A percentile compares a stretch with the other conserved stretches of the same genome.
Evolutionary conservation across 2,888 invertebrate genomes (phyloP).

Genomic region (Cephus pulcher): DNA sequence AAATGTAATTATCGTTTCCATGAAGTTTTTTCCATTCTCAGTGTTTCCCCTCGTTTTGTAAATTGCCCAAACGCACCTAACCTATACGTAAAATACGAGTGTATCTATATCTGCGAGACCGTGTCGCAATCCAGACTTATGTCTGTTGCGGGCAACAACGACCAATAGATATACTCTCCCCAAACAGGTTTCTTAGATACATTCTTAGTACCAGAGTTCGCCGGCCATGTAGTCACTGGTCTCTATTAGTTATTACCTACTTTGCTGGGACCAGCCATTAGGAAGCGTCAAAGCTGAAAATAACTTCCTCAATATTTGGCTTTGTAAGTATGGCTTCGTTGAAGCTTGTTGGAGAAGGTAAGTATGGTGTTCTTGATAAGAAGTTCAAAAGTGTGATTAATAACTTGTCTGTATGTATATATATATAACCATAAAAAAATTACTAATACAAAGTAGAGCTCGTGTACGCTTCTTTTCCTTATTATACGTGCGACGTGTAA

Average conservation of each 20-base stretch:
- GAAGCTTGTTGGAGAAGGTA: neutral
- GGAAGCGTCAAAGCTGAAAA: neutral
- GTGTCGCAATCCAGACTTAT: neutral
- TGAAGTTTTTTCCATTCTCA: neutral
- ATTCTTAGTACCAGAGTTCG: conserved; percentile 35
- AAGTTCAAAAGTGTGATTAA: neutral
- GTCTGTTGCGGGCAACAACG: conserved; percentile 4
- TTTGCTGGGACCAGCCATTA: neutral
- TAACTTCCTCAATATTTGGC: neutral
- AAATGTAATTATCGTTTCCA: neutral
- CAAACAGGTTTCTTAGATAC: conserved; percentile 51
- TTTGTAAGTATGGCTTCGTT: neutral
- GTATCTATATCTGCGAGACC: neutral
- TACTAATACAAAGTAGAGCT: neutral
- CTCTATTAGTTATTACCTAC: conserved; percentile 5
- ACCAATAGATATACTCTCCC: conserved; percentile 28
- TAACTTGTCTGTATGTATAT: neutral
- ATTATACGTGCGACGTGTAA: neutral
- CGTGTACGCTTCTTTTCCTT: neutral
- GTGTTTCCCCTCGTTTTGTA: neutral
- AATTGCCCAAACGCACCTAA: neutral
- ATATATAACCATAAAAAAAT: neutral
- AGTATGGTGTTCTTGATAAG: neutral
- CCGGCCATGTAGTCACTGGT: conserved; percentile 14
- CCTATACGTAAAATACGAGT: neutral